Base-by-base conservation (phyloP, 2,797 vertebrate species). In the Lacerta agilis region DNA sequence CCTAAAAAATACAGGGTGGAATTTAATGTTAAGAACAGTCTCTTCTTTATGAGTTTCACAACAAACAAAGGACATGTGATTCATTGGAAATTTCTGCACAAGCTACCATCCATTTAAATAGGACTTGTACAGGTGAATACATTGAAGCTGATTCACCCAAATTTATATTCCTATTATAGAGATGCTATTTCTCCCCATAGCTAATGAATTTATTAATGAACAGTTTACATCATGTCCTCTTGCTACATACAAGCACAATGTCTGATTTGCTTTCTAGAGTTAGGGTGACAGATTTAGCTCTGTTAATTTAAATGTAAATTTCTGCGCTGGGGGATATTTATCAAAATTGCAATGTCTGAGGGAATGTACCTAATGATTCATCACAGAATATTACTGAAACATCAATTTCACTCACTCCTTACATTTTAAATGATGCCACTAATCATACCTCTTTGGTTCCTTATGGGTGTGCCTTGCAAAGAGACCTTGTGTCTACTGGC, bases 341-440 rank as follows among this genome's bases (percentile, higher is more conserved):
- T 83, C 78, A 92, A 83, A 93, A 90, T 86, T 89, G 76, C 76
- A 81, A 86, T 79, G 33, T 88, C 79, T 90, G 79, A 90, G 41
- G 85, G 79, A 90, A 29, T 91, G 79, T 85, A 93, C 88, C 89
- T 92, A 94, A 93, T 80, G 79, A 93, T 90, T 93, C 84, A 94
- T 77, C 77, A 83, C 71, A 91, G 20, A 55, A 89, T 78, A 78
- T 29, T 92, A 0, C 0, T 90, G 82, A 92, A 92, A 94, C 89
- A 91, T 90, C 88, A 73, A 88, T 91, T 92, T 87, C 88, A 90
- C 83, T 92, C 83, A 89, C 80, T 8, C 49, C 58, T 89, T 75
- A 36, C 89, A 41, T 64, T 91, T 94, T 88, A 94, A 95, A 91
- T 91, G 88, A 89, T 73, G 83, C 36, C 55, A 67, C 82, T 92